A percentile compares a stretch with the other conserved stretches of the same genome.
Evolutionary conservation across 2,113 vertebrate species (phyloP).

Genomic region (Prunella himalayana): DNA sequence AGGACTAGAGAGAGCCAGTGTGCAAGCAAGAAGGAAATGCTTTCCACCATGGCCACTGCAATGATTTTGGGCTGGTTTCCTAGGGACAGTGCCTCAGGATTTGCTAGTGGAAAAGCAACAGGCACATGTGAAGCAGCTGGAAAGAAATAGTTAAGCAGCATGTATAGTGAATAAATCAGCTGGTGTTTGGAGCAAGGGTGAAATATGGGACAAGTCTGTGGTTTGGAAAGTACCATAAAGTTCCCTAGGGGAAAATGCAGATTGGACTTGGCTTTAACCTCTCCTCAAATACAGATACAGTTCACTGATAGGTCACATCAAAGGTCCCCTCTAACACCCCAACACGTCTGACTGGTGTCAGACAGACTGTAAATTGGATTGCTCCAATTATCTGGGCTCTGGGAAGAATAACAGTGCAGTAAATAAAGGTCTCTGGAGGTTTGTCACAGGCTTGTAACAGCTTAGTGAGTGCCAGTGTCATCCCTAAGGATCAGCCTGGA

Average conservation of each 20-base stretch:
- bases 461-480: neutral
- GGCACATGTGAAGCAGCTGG: neutral
- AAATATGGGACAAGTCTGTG: neutral
- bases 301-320: neutral
- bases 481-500: neutral
- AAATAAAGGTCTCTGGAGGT: conserved; percentile 9
- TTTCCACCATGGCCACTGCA: neutral
- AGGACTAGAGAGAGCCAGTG: neutral
- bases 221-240: neutral
- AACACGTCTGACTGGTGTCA: neutral
- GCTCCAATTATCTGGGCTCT: conserved; percentile 23
- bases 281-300: neutral
- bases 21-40: neutral
- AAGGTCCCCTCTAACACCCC: neutral
- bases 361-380: conserved; percentile 9
- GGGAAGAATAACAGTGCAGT: neutral
- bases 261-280: conserved; percentile 1
- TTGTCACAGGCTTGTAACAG: neutral
- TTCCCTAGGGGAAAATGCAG: neutral
- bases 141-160: neutral
- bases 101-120: conserved; percentile 7
- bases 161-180: neutral
- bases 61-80: neutral
- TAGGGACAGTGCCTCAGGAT: neutral
- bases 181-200: neutral